A percentile compares a stretch with the other conserved stretches of the same genome.
These are phyloP conservation scores for Trigoniulus corallinus DNA, from an alignment of 1,140 invertebrate genomes.

Conservation along the genomic window DNA sequence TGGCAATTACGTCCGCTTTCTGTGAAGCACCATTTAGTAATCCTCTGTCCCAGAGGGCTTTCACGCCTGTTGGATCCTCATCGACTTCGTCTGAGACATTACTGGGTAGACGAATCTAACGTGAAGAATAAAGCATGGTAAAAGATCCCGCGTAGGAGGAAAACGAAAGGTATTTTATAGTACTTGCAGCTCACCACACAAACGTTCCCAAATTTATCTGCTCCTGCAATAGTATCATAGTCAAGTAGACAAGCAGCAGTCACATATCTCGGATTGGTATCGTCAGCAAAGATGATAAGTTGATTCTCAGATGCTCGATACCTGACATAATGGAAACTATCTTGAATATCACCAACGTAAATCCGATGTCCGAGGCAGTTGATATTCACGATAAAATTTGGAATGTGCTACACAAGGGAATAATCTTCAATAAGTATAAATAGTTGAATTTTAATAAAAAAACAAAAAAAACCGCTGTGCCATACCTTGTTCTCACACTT, in stretches of 20 bases:
- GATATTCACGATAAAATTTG: conserved; percentile 84
- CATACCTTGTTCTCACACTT: conserved; percentile 95
- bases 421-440: neutral
- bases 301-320: conserved; percentile 95
- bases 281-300: conserved; percentile 94
- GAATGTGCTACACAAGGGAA: conserved; percentile 59
- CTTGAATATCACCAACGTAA: conserved; percentile 89
- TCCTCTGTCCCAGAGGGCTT: conserved; percentile 95
- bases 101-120: conserved; percentile 58
- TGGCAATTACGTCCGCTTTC: conserved; percentile 74
- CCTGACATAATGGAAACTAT: conserved; percentile 89
- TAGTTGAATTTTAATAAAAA: neutral
- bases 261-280: conserved; percentile 91
- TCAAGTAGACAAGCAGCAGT: conserved; percentile 85
- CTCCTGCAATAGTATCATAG: conserved; percentile 88
- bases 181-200: conserved; percentile 45
- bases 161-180: neutral
- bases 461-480: neutral
- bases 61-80: conserved; percentile 96
- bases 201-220: conserved; percentile 98
- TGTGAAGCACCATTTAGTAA: conserved; percentile 92
- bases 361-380: conserved; percentile 85
- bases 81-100: conserved; percentile 94
- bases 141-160: neutral
- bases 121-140: conserved; percentile 9